These are phyloP conservation scores for Coptotermes formosanus DNA, from an alignment of 1,140 invertebrate species.

Conservation along the genomic window DNA sequence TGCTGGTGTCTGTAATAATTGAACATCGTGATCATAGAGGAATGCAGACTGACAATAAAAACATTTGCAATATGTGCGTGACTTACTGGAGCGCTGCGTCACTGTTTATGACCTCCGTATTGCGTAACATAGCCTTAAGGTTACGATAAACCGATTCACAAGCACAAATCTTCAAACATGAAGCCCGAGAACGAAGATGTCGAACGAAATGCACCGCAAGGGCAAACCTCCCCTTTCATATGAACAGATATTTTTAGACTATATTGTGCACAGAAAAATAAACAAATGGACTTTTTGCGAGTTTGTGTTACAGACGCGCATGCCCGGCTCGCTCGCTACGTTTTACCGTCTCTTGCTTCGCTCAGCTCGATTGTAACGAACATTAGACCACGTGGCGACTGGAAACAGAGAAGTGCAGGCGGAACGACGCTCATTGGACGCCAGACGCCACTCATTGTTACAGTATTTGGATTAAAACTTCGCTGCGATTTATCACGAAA, in stretches of 20 bases:
- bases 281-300: background rate
- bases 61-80: no score
- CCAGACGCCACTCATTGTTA: background rate
- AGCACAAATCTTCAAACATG: no score
- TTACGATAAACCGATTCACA: no score
- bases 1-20: no score
- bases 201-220: background rate
- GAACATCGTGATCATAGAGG: no score
- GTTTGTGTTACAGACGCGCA: background rate
- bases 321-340: background rate
- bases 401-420: background rate
- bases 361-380: background rate
- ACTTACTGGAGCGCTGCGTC: no score
- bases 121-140: no score
- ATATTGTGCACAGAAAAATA: background rate
- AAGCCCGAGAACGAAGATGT: background rate
- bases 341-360: background rate
- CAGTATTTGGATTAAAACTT: background rate
- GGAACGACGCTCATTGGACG: background rate
- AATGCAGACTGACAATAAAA: no score
- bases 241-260: background rate
- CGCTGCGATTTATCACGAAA: background rate
- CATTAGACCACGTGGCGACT: slow-evolving; percentile 1
- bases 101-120: no score
- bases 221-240: background rate